Evolutionary conservation across 2,113 vertebrate species (phyloP), one percentile per base, ranked within the genome.

Genomic region (Etia nguti): DNA sequence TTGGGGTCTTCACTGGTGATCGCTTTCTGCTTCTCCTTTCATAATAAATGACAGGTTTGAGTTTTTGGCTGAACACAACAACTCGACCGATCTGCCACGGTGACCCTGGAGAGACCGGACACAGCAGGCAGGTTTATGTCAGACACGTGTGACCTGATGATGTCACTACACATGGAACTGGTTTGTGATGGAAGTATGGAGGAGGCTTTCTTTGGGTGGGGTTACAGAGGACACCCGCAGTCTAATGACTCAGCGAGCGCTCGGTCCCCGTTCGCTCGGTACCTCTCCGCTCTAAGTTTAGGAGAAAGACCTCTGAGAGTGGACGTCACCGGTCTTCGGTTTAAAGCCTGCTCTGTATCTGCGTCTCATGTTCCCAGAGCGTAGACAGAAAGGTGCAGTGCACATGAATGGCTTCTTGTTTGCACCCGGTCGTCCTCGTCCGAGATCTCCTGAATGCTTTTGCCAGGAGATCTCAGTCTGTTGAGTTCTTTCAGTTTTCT

Each of bases 391-490:
- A 50, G 13, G 43, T 20, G 16, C 16, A 3, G 46, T 18, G 6
- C 15, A 24, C 65, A 1, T 6, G 15, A 18, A 3, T 4, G 41
- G 8, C 22, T 18, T 73, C 65, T 3, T 26, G 5, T 46, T 29
- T 48, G 41, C 22, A 0, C 13, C 13, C 22, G 0, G 15, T 2
- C 0, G 10, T 77, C 70, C 26, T 77, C 24, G 4, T 20, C 43
- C 0, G 6, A 75, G 24, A 8, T 20, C 24, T 46, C 9, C 5
- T 48, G 68, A 75, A 11, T n/a, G 50, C 18, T 20, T 52, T 8
- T 52, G 8, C 8, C 4, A 9, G 18, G 8, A 9, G 18, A 52
- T 20, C 16, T 15, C 41, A 73, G 68, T 2, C 15, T n/a, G 60
- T 26, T 20, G 70, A 29, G 43, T 50, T 77, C 43, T 50, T 3